Percentiles rank a stretch among this genome's conserved stretches.
Conservation (phyloP, 2,113 vertebrate genomes). For the Sebastes fasciatus region DNA sequence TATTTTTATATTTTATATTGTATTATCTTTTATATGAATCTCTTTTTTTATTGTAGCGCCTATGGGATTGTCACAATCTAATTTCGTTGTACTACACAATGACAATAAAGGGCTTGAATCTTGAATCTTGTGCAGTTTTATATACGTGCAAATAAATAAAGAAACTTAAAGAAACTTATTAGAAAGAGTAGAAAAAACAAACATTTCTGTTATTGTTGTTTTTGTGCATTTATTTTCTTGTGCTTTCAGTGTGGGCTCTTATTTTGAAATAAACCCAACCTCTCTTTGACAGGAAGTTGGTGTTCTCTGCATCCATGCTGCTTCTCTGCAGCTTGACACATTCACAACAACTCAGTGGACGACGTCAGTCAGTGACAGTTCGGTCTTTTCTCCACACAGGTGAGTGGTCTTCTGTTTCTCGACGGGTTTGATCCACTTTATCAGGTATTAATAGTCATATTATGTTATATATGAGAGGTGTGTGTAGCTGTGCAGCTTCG, state of each 20-base stretch:
- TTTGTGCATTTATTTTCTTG: not conserved
- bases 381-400: conserved; percentile 43
- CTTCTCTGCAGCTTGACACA: conserved; percentile 25
- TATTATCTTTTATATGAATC: too few relatives aligned
- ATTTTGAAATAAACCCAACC: conserved; percentile 47
- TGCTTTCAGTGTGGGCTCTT: not conserved
- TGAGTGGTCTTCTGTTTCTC: conserved; percentile 43
- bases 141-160: too few relatives aligned
- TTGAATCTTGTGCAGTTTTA: too few relatives aligned
- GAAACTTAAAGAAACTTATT: too few relatives aligned
- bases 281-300: conserved; percentile 26
- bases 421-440: not conserved
- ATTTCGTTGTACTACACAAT: too few relatives aligned
- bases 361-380: conserved; percentile 63
- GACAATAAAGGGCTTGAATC: too few relatives aligned
- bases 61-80: too few relatives aligned
- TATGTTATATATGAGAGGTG: rapidly evolving
- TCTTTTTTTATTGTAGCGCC: too few relatives aligned
- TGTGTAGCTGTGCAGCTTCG: not conserved
- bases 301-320: not conserved
- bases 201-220: not conserved
- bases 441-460: too few relatives aligned
- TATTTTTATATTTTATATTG: too few relatives aligned
- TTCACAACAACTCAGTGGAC: conserved; percentile 39
- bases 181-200: not conserved